Base-by-base conservation (phyloP, 2,113 vertebrate species). In the Trogon melanurus region DNA sequence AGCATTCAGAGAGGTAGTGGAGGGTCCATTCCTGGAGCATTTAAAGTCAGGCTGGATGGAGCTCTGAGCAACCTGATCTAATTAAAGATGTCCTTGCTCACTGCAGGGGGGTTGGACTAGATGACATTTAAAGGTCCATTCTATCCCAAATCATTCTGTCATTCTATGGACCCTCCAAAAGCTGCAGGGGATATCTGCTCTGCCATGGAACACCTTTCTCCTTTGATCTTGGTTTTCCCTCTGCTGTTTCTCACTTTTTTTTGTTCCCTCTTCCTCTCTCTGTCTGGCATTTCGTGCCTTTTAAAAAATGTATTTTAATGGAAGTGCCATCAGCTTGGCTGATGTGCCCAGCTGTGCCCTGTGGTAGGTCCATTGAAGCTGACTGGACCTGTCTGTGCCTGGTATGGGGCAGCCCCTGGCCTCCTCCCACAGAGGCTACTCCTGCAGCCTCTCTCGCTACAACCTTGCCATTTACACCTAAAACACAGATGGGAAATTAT, bases 321-420 rank as follows among this genome's bases (percentile, higher is more conserved):
- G 19, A 67, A 17, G 8, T 72, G 23, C 21, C 22, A 34, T 60
- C 19, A 51, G 9, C 26, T 79, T 82, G 20, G 18, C 48, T 48
- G 27, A 29, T 38, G 5, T 34, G 13, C 29, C 83, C 25, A 32
- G 6, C 27, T 57, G 13, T 53, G 51, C 60, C 20, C 32, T 58
- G 12, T 38, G 29, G 7, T 48, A 26, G 4, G 11, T 41, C 36
- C 27, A 3, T 2, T n/a, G 44, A 10, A 90, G 6, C 25, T 7
- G 4, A 6, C 1, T 53, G 50, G n/a, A 53, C 32, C 13, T 53
- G 60, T 1, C 10, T 29, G 26, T 38, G 6, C 10, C 16, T 27
- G 34, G 14, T 30, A 38, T 0, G 0, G 22, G 36, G 50, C 13
- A 83, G 16, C 4, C 7, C 16, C 13, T 60, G 17, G 4, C 22